Conservation (phyloP, 2,113 vertebrate species). For the Cyprinus carpio region DNA sequence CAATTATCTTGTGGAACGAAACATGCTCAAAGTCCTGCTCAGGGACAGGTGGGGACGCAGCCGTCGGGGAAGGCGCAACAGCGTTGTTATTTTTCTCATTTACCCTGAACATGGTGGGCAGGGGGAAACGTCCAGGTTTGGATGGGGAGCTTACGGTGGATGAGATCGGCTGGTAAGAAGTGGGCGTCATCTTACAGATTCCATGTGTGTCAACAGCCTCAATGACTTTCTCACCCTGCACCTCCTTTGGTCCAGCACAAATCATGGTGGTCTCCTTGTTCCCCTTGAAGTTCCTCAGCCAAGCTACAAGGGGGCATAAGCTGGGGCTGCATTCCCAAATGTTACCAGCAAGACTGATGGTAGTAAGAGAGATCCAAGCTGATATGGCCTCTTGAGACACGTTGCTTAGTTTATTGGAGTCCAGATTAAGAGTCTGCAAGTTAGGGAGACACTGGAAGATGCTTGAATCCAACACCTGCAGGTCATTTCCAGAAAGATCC, state of each 20-base stretch:
- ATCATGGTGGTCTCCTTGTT: slow-evolving; percentile 94
- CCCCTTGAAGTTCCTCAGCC: slow-evolving; percentile 95
- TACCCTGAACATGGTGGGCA: slow-evolving; percentile 78
- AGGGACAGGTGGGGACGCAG: slow-evolving; percentile 75
- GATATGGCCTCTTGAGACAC: slow-evolving; percentile 91
- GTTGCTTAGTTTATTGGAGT: slow-evolving; percentile 97
- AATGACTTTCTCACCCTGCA: slow-evolving; percentile 91
- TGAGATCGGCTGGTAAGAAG: slow-evolving; percentile 77
- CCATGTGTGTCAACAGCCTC: slow-evolving; percentile 91
- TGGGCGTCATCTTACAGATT: slow-evolving; percentile 83
- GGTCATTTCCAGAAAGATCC: slow-evolving; percentile 95
- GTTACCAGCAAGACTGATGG: slow-evolving; percentile 92
- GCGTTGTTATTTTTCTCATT: slow-evolving; percentile 69
- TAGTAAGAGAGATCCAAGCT: slow-evolving; percentile 93
- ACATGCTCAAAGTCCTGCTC: slow-evolving; percentile 90
- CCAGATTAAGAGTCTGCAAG: slow-evolving; percentile 92
- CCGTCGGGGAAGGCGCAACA: slow-evolving; percentile 72
- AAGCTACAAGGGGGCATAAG: slow-evolving; percentile 89
- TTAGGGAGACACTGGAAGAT: slow-evolving; percentile 95
- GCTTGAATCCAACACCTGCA: slow-evolving; percentile 84
- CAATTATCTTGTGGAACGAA: slow-evolving; percentile 96
- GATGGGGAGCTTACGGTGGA: slow-evolving; percentile 75
- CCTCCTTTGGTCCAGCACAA: slow-evolving; percentile 90
- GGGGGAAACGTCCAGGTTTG: slow-evolving; percentile 75
- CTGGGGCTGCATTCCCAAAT: slow-evolving; percentile 94